Base-by-base conservation (phyloP, 2,888 invertebrate genomes). In the Philaethria dido region DNA sequence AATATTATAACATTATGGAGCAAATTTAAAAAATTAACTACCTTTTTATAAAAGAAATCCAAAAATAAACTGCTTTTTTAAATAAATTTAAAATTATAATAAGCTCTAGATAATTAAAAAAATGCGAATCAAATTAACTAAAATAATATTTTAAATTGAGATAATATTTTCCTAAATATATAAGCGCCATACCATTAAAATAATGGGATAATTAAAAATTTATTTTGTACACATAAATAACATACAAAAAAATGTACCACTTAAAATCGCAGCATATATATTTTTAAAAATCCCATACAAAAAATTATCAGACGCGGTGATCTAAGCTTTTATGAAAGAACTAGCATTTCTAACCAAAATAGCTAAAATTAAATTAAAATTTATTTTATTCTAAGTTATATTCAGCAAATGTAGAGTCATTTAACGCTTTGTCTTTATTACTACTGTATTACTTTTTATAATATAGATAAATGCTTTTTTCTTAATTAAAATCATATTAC, bases 321-420 rank as follows among this genome's bases (percentile, higher is more conserved):
- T 52, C 29, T 52, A 33, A 52, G 29, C 11, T 33, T 52, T 16
- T 29, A 33, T 33, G 16, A 52, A 52, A 52, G 29, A 50, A 50
- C 9, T n/a, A n/a, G 29, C 16, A 52, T 52, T 52, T 33, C 29
- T 16, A 16, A 52, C 14, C 4, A 9, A 29, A 50, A 25, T 3
- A n/a, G 8, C 8, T 50, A 29, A n/a, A 16, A 50, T 50, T 50
- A 50, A 29, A 50, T 29, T 3, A 16, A 1, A 36, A 36, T 1
- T 4, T 36, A 1, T 8, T 36, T 36, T 36, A 36, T 36, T 36
- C 9, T 9, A 36, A 9, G 9, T 36, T 36, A 8, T 9, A 36
- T 36, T 8, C 9, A 8, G 9, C 6, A 4, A 29, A 29, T 29
- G 29, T 29, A 29, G 29, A 36, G 29, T 29, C 29, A 6, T 29